Percentiles rank a stretch among this genome's conserved stretches.
phyloP scores from a whole-genome alignment of 2,797 vertebrate genomes.

The Sebastolobus altivelis region DNA sequence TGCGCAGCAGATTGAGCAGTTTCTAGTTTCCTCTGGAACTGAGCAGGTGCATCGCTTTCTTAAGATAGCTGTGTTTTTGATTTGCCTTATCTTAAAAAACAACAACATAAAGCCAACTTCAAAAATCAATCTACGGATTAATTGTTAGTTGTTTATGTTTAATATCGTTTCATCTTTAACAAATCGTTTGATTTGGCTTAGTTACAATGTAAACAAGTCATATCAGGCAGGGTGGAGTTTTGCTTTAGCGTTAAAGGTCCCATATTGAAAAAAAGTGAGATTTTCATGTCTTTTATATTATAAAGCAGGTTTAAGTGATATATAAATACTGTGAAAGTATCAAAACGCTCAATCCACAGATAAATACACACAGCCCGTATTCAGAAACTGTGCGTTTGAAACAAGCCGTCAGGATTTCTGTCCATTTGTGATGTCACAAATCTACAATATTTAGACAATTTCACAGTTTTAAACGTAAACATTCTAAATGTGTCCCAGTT shows the following conservation, averaged over 20 bases:
- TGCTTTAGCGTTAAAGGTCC: background rate
- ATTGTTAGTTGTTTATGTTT: background rate
- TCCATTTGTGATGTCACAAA: no score
- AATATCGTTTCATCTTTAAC: background rate
- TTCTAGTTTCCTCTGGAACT: constrained; percentile 39
- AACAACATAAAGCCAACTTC: fast-evolving
- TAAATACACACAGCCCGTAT: no score
- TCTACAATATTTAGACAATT: no score
- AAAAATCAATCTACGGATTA: fast-evolving
- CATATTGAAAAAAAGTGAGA: no score
- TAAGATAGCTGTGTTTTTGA: background rate
- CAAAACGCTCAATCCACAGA: no score
- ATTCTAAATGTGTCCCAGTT: no score
- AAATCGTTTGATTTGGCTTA: background rate
- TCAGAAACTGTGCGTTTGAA: no score
- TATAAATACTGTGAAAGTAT: no score
- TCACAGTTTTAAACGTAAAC: no score
- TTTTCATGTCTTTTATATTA: no score
- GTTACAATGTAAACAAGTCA: background rate
- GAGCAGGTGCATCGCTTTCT: constrained; percentile 72
- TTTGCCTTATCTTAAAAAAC: background rate
- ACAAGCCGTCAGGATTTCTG: no score
- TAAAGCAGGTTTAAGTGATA: no score
- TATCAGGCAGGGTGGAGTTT: constrained; percentile 1
- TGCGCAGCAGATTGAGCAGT: constrained; percentile 75